phyloP scores from a whole-genome alignment of 2,888 invertebrate genomes.

The Bembecia ichneumoniformis region DNA sequence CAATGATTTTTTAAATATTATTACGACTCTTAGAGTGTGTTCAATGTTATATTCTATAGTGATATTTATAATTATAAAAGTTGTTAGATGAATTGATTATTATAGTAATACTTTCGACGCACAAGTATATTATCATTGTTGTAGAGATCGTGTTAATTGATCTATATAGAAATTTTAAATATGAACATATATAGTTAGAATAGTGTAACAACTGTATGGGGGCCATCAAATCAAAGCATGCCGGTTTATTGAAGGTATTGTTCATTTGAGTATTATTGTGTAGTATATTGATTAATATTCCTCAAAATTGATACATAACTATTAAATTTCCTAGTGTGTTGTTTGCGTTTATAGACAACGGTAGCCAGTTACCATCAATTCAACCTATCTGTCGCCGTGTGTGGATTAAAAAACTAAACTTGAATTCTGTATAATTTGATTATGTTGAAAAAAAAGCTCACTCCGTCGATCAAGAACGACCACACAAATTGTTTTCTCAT shows the following conservation, averaged over 20 bases:
- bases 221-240: slow-evolving; percentile 61
- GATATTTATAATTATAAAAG: slow-evolving; percentile 13
- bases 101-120: slow-evolving; percentile 16
- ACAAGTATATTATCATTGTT: slow-evolving; percentile 18
- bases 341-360: neutral
- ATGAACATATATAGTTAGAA: slow-evolving; percentile 8
- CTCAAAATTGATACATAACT: too few relatives aligned
- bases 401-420: too few relatives aligned
- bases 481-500: too few relatives aligned
- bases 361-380: neutral
- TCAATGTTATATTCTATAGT: slow-evolving; percentile 30
- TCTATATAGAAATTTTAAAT: neutral
- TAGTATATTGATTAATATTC: too few relatives aligned
- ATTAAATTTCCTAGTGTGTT: too few relatives aligned
- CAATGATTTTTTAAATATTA: slow-evolving; percentile 34
- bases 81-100: slow-evolving; percentile 24
- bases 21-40: slow-evolving; percentile 36
- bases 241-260: slow-evolving; percentile 48
- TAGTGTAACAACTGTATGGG: slow-evolving; percentile 55
- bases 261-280: slow-evolving; percentile 5
- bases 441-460: too few relatives aligned
- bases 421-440: too few relatives aligned
- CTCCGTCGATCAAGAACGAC: too few relatives aligned
- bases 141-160: slow-evolving; percentile 2
- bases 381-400: too few relatives aligned